These are phyloP conservation scores for Galeopterus variegatus DNA, from an alignment of 2,113 vertebrate species.

Conservation along the genomic window DNA sequence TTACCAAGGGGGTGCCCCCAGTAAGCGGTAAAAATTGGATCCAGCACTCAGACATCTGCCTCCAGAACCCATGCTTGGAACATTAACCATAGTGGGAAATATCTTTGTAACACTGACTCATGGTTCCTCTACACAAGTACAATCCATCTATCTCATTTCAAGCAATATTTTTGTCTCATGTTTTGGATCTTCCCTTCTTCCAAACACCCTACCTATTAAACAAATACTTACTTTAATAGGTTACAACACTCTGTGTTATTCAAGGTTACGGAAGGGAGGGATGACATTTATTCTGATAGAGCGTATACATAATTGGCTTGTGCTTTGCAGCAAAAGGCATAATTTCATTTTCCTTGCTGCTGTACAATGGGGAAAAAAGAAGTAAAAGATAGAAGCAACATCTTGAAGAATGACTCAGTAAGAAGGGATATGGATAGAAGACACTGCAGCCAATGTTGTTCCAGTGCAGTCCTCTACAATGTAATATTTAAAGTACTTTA, in stretches of 20 bases:
- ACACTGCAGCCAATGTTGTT: not conserved
- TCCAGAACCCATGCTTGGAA: not conserved
- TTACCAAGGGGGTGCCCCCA: not conserved
- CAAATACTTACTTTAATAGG: not conserved
- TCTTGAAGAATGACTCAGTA: conserved; percentile 39
- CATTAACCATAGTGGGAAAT: not conserved
- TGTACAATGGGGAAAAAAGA: not conserved
- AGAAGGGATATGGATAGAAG: not conserved
- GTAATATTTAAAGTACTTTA: not conserved
- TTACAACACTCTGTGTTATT: not conserved
- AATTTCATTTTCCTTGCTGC: conserved; percentile 56
- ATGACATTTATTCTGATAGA: conserved; percentile 60
- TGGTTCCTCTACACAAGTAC: not conserved
- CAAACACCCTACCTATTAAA: not conserved
- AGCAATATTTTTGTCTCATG: not conserved
- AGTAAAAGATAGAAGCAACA: conserved; percentile 3
- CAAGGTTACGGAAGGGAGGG: conserved; percentile 19
- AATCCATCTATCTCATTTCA: not conserved
- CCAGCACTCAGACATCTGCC: not conserved
- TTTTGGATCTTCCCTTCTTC: not conserved
- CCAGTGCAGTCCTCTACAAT: not conserved
- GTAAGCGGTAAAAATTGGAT: not conserved
- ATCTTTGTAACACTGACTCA: not conserved
- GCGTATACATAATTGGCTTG: not conserved
- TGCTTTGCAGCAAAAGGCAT: conserved; percentile 39